Conservation (phyloP, 2,888 invertebrate species). For the Steromphala cineraria region DNA sequence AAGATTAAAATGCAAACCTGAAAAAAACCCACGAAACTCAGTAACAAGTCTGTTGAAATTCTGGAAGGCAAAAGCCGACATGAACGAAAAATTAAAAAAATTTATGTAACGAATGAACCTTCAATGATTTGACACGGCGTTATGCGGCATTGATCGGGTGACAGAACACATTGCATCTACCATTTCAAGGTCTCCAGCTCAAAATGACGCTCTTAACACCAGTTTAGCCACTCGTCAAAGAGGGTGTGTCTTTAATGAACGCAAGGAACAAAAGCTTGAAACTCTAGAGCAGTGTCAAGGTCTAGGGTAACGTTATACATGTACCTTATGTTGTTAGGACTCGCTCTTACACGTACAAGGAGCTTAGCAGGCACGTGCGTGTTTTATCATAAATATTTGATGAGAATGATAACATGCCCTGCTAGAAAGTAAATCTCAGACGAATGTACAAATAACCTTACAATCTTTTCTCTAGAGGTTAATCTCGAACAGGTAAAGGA, state of each 20-base stretch:
- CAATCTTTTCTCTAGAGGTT: too few relatives aligned
- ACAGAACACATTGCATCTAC: not conserved
- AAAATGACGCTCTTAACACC: not conserved
- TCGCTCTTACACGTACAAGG: not conserved
- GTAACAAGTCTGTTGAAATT: too few relatives aligned
- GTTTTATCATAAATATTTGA: not conserved
- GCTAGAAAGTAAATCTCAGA: too few relatives aligned
- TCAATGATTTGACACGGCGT: not conserved
- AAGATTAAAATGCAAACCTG: too few relatives aligned
- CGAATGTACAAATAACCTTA: too few relatives aligned
- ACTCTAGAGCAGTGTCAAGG: slow-evolving; percentile 5
- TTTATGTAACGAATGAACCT: too few relatives aligned
- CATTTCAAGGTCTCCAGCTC: not conserved
- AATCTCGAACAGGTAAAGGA: too few relatives aligned
- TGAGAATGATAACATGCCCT: too few relatives aligned
- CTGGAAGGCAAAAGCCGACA: too few relatives aligned
- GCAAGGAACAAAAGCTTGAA: not conserved
- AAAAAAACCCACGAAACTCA: too few relatives aligned
- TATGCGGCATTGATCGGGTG: not conserved
- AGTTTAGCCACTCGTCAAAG: not conserved
- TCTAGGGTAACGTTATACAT: not conserved
- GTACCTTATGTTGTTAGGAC: not conserved
- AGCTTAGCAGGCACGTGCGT: not conserved
- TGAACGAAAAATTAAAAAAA: too few relatives aligned
- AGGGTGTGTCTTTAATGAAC: not conserved